Evolutionary conservation across 1,140 invertebrate species (phyloP).

Genomic region (Pollicipes pollicipes): DNA sequence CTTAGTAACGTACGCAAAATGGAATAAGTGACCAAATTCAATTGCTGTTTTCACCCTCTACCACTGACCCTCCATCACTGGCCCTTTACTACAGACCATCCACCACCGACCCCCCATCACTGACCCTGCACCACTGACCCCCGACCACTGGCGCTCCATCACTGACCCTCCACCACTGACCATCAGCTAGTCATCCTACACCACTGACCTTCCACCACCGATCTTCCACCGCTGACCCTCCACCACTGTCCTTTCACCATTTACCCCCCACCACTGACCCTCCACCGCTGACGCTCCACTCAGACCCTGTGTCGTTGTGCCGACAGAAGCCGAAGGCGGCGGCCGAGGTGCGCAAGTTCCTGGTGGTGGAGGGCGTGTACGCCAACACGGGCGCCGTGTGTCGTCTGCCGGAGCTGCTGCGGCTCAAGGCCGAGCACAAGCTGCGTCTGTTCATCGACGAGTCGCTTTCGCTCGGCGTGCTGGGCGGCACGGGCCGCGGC

Average conservation of each 20-base stretch:
- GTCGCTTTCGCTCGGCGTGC: constrained; percentile 71
- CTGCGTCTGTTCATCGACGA: constrained; percentile 87
- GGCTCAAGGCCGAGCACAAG: constrained; percentile 71
- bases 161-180: too few species aligned
- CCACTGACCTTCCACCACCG: too few species aligned
- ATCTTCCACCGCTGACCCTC: too few species aligned
- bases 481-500: constrained; percentile 67
- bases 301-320: constrained; percentile 15
- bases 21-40: too few species aligned
- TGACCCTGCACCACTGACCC: too few species aligned
- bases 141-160: too few species aligned
- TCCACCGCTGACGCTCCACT: neutral
- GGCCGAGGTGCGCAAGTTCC: constrained; percentile 52
- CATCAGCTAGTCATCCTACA: too few species aligned
- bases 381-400: constrained; percentile 78
- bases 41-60: too few species aligned
- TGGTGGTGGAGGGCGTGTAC: constrained; percentile 87
- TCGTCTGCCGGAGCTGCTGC: constrained; percentile 60
- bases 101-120: too few species aligned
- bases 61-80: too few species aligned
- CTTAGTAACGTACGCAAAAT: too few species aligned
- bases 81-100: too few species aligned
- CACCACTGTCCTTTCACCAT: constrained; percentile 5
- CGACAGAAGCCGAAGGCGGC: constrained; percentile 52
- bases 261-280: constrained; percentile 8